These are phyloP conservation scores for Ancistrus triradiatus DNA, from an alignment of 2,113 vertebrate species.

Conservation along the genomic window DNA sequence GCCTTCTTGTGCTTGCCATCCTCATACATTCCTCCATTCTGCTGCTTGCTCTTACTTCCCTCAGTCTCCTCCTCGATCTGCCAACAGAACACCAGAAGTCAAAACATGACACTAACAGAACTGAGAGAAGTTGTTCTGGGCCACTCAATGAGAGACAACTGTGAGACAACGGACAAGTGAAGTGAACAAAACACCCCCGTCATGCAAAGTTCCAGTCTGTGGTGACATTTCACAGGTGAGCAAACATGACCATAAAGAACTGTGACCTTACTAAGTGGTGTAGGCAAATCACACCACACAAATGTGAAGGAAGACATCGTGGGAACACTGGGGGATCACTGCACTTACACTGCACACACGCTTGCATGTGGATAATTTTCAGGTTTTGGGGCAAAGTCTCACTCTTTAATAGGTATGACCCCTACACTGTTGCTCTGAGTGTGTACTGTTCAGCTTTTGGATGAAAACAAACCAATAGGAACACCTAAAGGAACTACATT, in stretches of 20 bases:
- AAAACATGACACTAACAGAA: not conserved
- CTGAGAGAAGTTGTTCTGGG: not conserved
- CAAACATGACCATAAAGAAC: not conserved
- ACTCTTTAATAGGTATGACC: not conserved
- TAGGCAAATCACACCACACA: not conserved
- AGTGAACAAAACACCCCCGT: constrained; percentile 1
- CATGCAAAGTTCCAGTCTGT: constrained; percentile 21
- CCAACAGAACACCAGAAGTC: constrained; percentile 6
- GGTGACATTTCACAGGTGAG: constrained; percentile 1
- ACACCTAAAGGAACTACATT: no score
- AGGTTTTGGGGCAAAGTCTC: constrained; percentile 38
- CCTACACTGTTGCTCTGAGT: not conserved
- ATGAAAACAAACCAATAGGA: not conserved
- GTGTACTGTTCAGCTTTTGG: not conserved
- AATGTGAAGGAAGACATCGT: constrained; percentile 3
- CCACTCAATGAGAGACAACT: not conserved
- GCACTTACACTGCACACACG: constrained; percentile 51
- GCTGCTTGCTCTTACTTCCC: constrained; percentile 75
- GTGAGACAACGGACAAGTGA: constrained; percentile 36
- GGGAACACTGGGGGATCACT: constrained; percentile 31
- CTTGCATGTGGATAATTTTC: constrained; percentile 57
- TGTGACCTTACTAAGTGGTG: constrained; percentile 12
- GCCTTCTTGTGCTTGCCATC: constrained; percentile 79
- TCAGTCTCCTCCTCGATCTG: constrained; percentile 74
- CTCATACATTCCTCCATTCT: constrained; percentile 82